Percentiles rank a stretch among this genome's conserved stretches.
phyloP scores from a whole-genome alignment of 1,140 invertebrate genomes.

The Euschistus heros region DNA sequence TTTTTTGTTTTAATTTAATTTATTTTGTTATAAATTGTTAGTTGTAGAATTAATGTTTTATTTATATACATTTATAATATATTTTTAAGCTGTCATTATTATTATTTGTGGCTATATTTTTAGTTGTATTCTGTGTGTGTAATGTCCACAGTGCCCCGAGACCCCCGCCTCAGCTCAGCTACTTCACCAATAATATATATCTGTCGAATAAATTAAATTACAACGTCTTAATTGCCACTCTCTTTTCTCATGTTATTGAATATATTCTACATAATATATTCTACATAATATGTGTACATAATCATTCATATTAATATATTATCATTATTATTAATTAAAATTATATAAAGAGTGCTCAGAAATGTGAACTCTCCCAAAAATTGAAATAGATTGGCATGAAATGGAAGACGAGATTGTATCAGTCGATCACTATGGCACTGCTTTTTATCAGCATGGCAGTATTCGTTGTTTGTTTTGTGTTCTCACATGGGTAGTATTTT shows the following conservation, averaged over 20 bases:
- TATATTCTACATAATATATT: too few relatives aligned
- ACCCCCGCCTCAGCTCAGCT: slow-evolving; percentile 11
- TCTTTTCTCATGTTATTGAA: neutral
- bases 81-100: neutral
- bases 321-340: too few relatives aligned
- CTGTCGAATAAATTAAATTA: neutral
- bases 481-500: slow-evolving; percentile 6
- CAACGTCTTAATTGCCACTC: neutral
- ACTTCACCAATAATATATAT: neutral
- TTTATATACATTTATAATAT: neutral
- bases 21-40: neutral
- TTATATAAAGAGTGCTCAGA: neutral
- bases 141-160: slow-evolving; percentile 7
- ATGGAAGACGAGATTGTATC: neutral
- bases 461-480: slow-evolving; percentile 3
- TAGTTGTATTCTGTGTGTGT: slow-evolving; percentile 6
- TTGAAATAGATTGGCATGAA: slow-evolving; percentile 4
- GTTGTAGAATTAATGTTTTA: neutral
- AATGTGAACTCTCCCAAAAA: neutral
- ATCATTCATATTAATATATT: too few relatives aligned
- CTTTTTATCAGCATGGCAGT: slow-evolving; percentile 16
- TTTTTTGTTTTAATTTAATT: too few relatives aligned
- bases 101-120: too few relatives aligned
- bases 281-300: neutral
- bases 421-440: neutral